Evolutionary conservation across 2,797 vertebrate genomes (phyloP).

Genomic region (Stomatorhinus walkeri): DNA sequence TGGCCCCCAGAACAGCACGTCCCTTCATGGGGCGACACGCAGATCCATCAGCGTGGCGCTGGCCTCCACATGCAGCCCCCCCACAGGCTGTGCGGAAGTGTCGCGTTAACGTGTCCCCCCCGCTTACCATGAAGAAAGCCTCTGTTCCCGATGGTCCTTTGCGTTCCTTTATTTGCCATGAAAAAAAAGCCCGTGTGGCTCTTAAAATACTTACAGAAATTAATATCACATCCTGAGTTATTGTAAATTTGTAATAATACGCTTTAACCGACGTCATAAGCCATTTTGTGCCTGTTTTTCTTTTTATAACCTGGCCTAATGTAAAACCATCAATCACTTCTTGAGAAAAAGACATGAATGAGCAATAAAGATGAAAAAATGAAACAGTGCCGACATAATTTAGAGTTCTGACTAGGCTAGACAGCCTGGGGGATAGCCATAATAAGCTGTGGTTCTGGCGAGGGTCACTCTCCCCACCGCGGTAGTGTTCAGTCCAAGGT

Average conservation of each 20-base stretch:
- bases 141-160: conserved; percentile 45
- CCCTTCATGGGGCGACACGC: conserved; percentile 29
- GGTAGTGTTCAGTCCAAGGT: conserved; percentile 35
- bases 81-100: conserved; percentile 11
- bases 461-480: conserved; percentile 60
- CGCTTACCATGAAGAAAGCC: conserved; percentile 35
- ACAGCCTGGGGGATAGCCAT: conserved; percentile 51
- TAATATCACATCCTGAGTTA: conserved; percentile 51
- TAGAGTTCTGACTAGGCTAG: conserved; percentile 19
- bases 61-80: neutral
- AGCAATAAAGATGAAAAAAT: conserved; percentile 23
- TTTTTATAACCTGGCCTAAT: conserved; percentile 51
- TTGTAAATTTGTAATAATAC: conserved; percentile 58
- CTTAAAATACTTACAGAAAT: conserved; percentile 58
- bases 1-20: conserved; percentile 46
- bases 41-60: conserved; percentile 7
- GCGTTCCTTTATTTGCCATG: conserved; percentile 66
- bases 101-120: conserved; percentile 32
- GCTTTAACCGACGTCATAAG: conserved; percentile 64
- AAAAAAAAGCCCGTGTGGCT: conserved; percentile 58
- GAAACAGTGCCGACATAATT: neutral
- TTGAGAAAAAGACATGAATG: conserved; percentile 30
- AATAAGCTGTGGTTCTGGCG: conserved; percentile 57
- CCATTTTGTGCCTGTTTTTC: conserved; percentile 51
- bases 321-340: conserved; percentile 68